Conservation (phyloP, 2,113 vertebrate species). For the Phoenicopterus ruber region DNA sequence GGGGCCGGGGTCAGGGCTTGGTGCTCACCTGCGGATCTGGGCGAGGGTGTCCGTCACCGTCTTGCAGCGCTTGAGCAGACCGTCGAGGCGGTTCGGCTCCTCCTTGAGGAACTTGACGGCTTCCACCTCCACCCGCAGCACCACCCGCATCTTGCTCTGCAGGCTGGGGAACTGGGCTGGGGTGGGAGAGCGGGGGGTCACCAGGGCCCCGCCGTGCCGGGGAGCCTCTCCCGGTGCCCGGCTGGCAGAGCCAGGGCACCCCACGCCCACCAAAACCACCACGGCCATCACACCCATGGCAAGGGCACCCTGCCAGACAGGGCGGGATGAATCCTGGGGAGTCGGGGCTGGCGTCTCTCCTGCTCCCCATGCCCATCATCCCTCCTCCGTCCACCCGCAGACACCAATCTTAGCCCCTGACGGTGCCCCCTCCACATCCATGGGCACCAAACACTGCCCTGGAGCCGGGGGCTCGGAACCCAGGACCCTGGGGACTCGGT, state of each 20-base stretch:
- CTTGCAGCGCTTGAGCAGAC: slow-evolving; percentile 93
- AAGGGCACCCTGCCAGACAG: too few species aligned
- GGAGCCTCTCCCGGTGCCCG: accelerated
- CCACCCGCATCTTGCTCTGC: slow-evolving; percentile 98
- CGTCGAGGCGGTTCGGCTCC: slow-evolving; percentile 92
- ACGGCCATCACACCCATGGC: accelerated
- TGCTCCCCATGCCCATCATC: neutral
- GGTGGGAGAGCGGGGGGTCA: neutral
- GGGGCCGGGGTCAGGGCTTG: accelerated
- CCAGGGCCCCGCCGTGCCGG: accelerated
- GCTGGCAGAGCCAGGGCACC: neutral
- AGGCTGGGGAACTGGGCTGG: slow-evolving; percentile 95
- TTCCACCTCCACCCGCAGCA: slow-evolving; percentile 95
- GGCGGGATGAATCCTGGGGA: neutral
- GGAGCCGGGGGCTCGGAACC: neutral
- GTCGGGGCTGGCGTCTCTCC: neutral
- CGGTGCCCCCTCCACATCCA: neutral
- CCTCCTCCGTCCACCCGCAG: neutral
- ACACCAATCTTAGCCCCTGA: neutral
- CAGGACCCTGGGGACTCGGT: neutral
- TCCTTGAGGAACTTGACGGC: slow-evolving; percentile 98
- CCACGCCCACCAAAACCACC: neutral
- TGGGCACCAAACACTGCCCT: neutral
- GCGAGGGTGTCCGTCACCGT: slow-evolving; percentile 84
- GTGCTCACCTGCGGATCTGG: slow-evolving; percentile 77